Conservation (phyloP, 2,888 invertebrate genomes). For the Eupithecia pulchellata region DNA sequence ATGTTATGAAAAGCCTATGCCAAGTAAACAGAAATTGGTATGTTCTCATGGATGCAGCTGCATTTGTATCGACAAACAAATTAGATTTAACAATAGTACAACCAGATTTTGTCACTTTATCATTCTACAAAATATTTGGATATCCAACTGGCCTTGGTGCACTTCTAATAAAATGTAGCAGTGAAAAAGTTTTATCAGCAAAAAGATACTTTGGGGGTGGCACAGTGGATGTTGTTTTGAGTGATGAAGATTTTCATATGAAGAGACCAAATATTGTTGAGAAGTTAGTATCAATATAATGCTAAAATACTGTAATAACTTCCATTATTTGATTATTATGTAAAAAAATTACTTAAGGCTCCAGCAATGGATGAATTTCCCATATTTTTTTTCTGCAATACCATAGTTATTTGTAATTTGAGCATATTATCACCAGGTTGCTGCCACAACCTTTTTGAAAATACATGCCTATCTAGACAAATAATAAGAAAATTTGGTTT, state of each 20-base stretch:
- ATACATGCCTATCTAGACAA: too few species aligned
- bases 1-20: slow-evolving; percentile 67
- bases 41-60: slow-evolving; percentile 94
- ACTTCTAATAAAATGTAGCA: slow-evolving; percentile 90
- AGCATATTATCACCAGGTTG: too few species aligned
- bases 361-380: too few species aligned
- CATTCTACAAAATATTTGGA: slow-evolving; percentile 98
- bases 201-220: slow-evolving; percentile 97
- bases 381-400: too few species aligned
- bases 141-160: slow-evolving; percentile 98
- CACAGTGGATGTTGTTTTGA: slow-evolving; percentile 93
- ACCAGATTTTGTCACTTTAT: slow-evolving; percentile 96
- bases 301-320: too few species aligned
- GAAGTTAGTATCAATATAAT: slow-evolving; percentile 83
- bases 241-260: slow-evolving; percentile 89
- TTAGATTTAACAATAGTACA: slow-evolving; percentile 89
- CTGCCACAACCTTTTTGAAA: too few species aligned
- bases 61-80: slow-evolving; percentile 90
- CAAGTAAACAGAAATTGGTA: slow-evolving; percentile 86
- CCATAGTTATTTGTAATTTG: too few species aligned
- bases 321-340: too few species aligned
- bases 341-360: too few species aligned
- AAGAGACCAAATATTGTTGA: slow-evolving; percentile 89
- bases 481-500: too few species aligned
- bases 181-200: slow-evolving; percentile 84